phyloP scores from a whole-genome alignment of 2,113 vertebrate species.

The Ascaphus truei region DNA sequence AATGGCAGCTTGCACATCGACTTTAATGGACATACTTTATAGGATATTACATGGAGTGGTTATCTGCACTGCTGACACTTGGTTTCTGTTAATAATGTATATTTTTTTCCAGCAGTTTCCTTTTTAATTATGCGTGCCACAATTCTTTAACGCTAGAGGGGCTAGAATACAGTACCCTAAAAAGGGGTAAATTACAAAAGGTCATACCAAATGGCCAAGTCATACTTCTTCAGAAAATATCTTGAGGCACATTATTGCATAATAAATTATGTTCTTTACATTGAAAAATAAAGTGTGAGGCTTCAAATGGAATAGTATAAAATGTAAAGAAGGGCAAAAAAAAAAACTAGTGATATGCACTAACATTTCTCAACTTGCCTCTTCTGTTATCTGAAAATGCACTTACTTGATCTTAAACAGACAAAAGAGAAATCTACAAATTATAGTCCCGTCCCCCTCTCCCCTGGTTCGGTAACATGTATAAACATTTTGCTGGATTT shows the following conservation, averaged over 20 bases:
- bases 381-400: not conserved
- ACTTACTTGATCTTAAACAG: not conserved
- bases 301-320: not conserved
- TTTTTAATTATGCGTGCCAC: too few species aligned
- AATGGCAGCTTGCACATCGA: too few species aligned
- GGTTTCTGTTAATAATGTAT: too few species aligned
- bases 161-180: not conserved
- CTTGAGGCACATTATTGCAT: not conserved
- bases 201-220: too few species aligned
- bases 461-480: not conserved
- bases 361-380: too few species aligned
- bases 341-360: too few species aligned
- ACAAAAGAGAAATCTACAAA: not conserved
- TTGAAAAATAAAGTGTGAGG: not conserved
- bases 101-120: too few species aligned
- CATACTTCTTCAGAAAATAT: not conserved
- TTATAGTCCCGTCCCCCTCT: not conserved
- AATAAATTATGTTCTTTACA: not conserved
- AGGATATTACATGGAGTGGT: too few species aligned
- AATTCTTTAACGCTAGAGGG: too few species aligned
- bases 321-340: too few species aligned
- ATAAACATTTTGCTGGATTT: conserved; percentile 17
- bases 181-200: not conserved
- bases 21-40: too few species aligned
- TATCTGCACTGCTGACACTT: too few species aligned